Base-by-base conservation (phyloP, 1,140 invertebrate genomes). In the Danaus plexippus region DNA sequence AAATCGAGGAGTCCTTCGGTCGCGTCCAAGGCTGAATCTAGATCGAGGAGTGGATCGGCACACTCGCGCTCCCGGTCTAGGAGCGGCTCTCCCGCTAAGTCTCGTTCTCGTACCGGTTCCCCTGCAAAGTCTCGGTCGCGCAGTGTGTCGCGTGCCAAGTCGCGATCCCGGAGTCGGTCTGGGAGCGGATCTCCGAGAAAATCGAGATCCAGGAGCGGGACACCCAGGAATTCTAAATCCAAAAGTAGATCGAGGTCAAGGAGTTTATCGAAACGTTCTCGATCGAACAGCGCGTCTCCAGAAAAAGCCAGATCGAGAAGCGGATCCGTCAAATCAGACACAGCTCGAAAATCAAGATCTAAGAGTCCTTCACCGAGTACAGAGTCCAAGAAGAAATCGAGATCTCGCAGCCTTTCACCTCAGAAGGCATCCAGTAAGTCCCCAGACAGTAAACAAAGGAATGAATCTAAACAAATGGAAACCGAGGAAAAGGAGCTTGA, bases 401-500 rank as follows among this genome's bases (percentile, higher is more conserved):
- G 54, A 11, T 57, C 54, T 1, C 51, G 42, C 6, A 59, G 57
- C 18, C 42, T 52, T 40, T 59, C 54, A 15, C 13, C 47, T 18
- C 42, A 22, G 9, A 41, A 22, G 22, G 47, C 48, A 11, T 52
- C 13, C 22, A 58, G 50, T 12, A 63, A 57, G 46, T 64, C 64
- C 2, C 64, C 57, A 5, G 52, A 48, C 11, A 54, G 52, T 10
- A 47, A 56, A 12, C 59, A 61, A 4, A 68, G 56, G 43, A 72
- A 67, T 48, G 58, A 61, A 32, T 71, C 69, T 1, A 65, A 68
- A 32, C 64, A 63, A 18, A 71, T 74, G 69, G 61, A 72, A 4
- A 60, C 70, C 1, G 72, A 77, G 22, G 64, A 54, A 13, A 66
- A 59, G 32, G 59, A 43, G 0, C 49, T 40, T 9, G 54, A 54